Evolutionary conservation across 2,888 invertebrate genomes (phyloP), one percentile per base, ranked within the genome.

Genomic region (Drosophila helvetica): DNA sequence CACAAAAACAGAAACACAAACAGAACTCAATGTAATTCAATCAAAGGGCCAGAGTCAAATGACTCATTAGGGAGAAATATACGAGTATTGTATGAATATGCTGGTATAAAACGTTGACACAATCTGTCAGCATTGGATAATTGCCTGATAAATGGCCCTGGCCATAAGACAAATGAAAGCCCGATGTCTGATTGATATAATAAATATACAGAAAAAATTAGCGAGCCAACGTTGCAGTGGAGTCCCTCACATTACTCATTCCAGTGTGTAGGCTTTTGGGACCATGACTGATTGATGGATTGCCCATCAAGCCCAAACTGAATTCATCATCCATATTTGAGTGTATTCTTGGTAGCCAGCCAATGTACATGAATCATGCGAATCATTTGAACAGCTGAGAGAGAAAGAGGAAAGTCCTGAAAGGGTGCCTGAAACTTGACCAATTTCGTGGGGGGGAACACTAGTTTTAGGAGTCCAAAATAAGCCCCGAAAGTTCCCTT

Each of bases 281-380:
- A n/a, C 46, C 46, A 51, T 66, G 68, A 72, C 75, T 81, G 88
- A 84, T 88, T 77, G 87, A 81, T 86, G 62, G 59, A 65, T 74
- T 69, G 77, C 61, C 63, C 73, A 74, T 54, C 74, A 43, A 68
- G 64, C 63, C 27, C 27, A 27, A 76, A 79, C 77, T 75, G 75
- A 75, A 75, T 75, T 76, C 57, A 53, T 77, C 86, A 88, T 84
- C 67, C 84, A 86, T 79, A 63, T 74, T 72, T 61, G 53, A 64
- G 48, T 58, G 53, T 52, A 47, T 66, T 52, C 56, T 25, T 30
- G 38, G 38, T 17, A 47, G 43, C 42, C 70, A 60, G n/a, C 59
- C 57, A 66, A 82, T 56, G 58, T 38, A 38, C 38, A 38, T 38
- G 38, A 38, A 55, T 65, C 54, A 60, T 57, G 56, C 17, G 38